These are phyloP conservation scores for Drosophila mulleri DNA, from an alignment of 2,888 invertebrate species.

Conservation along the genomic window DNA sequence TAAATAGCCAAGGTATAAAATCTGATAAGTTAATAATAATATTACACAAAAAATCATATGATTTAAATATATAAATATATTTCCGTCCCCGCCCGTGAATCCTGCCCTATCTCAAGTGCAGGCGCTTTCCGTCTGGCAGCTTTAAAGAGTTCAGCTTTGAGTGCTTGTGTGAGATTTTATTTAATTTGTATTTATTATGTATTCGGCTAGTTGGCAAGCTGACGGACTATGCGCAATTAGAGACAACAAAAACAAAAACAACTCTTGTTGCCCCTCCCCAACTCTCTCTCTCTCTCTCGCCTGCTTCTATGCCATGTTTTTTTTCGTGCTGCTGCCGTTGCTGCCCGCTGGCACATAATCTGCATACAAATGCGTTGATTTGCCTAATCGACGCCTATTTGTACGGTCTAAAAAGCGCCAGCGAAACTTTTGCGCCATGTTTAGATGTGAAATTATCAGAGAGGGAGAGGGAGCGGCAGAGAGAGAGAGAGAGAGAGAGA, in stretches of 20 bases:
- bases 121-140: not conserved
- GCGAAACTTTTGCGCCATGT: constrained; percentile 59
- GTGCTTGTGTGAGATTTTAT: constrained; percentile 27
- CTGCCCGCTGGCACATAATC: constrained; percentile 77
- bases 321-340: constrained; percentile 15
- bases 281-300: not conserved
- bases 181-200: constrained; percentile 47
- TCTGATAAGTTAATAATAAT: no score
- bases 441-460: constrained; percentile 64
- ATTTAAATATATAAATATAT: no score
- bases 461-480: constrained; percentile 9
- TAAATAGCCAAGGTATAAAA: no score
- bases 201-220: constrained; percentile 62
- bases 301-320: not conserved
- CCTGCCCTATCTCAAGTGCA: not conserved
- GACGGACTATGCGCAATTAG: constrained; percentile 73
- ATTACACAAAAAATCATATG: not conserved
- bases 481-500: not conserved
- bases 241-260: constrained; percentile 53
- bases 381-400: constrained; percentile 82
- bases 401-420: constrained; percentile 64
- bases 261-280: not conserved
- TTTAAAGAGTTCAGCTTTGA: constrained; percentile 8
- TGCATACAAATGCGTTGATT: constrained; percentile 82
- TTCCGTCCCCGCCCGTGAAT: not conserved